A percentile compares a stretch with the other conserved stretches of the same genome.
These are phyloP conservation scores for Gambusia holbrooki DNA, from an alignment of 2,113 vertebrate genomes.

Conservation along the genomic window DNA sequence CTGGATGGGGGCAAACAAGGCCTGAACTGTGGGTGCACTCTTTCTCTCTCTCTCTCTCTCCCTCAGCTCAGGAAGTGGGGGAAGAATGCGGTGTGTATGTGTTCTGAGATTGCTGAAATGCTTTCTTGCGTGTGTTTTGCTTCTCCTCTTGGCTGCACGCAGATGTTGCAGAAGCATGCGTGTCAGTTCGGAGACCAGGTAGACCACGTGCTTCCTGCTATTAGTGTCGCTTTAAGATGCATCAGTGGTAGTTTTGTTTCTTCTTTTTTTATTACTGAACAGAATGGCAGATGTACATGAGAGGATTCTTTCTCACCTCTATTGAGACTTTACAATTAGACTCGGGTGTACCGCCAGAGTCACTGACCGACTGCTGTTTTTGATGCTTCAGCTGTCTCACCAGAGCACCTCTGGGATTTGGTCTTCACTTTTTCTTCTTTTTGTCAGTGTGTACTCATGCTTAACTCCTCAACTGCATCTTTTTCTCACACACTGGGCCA, in stretches of 20 bases:
- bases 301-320: too few relatives aligned
- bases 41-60: background rate
- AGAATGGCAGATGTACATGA: too few relatives aligned
- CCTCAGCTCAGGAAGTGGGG: slow-evolving; percentile 55
- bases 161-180: background rate
- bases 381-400: slow-evolving; percentile 3
- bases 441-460: slow-evolving; percentile 4
- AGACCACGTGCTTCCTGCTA: background rate
- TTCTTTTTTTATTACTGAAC: too few relatives aligned
- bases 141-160: background rate
- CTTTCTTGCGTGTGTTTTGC: slow-evolving; percentile 4
- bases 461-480: background rate
- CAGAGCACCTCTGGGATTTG: background rate
- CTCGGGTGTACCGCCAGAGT: background rate
- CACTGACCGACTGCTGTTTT: background rate
- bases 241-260: background rate
- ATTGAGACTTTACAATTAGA: background rate
- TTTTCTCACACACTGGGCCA: background rate
- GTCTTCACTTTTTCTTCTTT: background rate
- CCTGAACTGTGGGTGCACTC: slow-evolving; percentile 62
- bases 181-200: background rate
- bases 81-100: slow-evolving; percentile 45
- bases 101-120: slow-evolving; percentile 44
- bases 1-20: slow-evolving; percentile 15
- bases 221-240: background rate